Percentiles rank a stretch among this genome's conserved stretches.
These are phyloP conservation scores for Falcaria lacertinaria DNA, from an alignment of 2,888 invertebrate species.

Conservation along the genomic window DNA sequence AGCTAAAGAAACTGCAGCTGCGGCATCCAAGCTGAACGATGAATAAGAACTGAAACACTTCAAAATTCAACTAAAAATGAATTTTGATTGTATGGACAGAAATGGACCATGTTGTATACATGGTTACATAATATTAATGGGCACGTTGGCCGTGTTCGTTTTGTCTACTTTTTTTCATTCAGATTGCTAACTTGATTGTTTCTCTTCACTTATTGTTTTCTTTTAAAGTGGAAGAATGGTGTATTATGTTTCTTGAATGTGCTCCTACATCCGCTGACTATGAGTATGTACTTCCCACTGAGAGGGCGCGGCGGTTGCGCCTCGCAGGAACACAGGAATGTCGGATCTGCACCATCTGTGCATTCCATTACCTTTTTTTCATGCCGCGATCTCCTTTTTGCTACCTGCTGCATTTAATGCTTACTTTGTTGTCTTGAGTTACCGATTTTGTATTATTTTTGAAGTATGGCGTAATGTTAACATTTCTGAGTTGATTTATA, in stretches of 20 bases:
- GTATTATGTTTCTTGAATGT: background rate
- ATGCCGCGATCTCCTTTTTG: conserved; percentile 50
- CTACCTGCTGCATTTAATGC: conserved; percentile 67
- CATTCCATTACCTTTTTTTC: conserved; percentile 65
- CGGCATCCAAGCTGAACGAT: too few relatives aligned
- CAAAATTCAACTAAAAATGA: too few relatives aligned
- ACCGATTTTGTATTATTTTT: conserved; percentile 17
- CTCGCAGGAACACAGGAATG: conserved; percentile 42
- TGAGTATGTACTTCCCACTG: conserved; percentile 30
- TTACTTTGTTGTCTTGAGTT: conserved; percentile 45
- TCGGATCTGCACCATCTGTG: conserved; percentile 73
- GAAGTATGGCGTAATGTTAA: background rate
- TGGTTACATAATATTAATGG: too few relatives aligned
- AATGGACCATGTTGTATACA: too few relatives aligned
- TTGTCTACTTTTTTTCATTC: too few relatives aligned
- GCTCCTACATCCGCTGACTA: conserved; percentile 14
- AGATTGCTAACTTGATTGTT: too few relatives aligned
- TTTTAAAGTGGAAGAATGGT: background rate
- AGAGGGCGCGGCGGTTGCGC: conserved; percentile 26
- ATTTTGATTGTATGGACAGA: too few relatives aligned
- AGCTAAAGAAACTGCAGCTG: too few relatives aligned
- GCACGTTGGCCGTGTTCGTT: too few relatives aligned
- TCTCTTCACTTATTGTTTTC: background rate
- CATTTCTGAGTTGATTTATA: background rate
- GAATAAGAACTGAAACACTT: too few relatives aligned